phyloP scores from a whole-genome alignment of 2,113 vertebrate species.

The Carollia perspicillata region DNA sequence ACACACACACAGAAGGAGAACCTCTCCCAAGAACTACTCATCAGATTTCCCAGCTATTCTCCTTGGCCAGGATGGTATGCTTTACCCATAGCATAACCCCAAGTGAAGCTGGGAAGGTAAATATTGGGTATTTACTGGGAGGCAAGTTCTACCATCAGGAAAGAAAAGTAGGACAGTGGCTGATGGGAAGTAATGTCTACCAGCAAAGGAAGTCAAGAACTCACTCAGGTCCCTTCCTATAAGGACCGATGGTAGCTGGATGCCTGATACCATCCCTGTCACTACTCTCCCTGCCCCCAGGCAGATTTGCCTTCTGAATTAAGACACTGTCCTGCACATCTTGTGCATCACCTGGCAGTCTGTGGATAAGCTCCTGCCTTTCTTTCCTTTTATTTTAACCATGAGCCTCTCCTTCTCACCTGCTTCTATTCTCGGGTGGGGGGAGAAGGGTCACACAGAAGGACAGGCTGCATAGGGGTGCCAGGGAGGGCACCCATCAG shows the following conservation, averaged over 20 bases:
- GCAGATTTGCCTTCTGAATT: neutral
- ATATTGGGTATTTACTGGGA: neutral
- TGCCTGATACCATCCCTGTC: too few species aligned
- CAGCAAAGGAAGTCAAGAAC: neutral
- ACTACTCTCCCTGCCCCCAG: neutral
- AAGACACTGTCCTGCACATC: neutral
- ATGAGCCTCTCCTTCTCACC: neutral
- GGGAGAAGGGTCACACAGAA: neutral
- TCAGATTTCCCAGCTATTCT: neutral
- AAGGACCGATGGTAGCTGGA: neutral
- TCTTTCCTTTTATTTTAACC: neutral
- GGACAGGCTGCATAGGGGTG: neutral
- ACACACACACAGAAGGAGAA: neutral
- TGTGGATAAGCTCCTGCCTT: neutral
- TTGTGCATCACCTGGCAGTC: neutral
- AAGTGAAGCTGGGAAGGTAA: neutral
- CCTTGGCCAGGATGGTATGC: neutral
- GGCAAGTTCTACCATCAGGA: neutral
- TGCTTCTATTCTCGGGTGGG: neutral
- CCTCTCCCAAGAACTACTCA: neutral
- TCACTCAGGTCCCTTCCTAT: neutral
- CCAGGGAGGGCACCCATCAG: neutral
- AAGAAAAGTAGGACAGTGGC: neutral
- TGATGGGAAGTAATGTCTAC: neutral
- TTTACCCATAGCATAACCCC: neutral